phyloP scores from a whole-genome alignment of 92 coral and sea anemone genomes.

The Virgularia gustaviana region DNA sequence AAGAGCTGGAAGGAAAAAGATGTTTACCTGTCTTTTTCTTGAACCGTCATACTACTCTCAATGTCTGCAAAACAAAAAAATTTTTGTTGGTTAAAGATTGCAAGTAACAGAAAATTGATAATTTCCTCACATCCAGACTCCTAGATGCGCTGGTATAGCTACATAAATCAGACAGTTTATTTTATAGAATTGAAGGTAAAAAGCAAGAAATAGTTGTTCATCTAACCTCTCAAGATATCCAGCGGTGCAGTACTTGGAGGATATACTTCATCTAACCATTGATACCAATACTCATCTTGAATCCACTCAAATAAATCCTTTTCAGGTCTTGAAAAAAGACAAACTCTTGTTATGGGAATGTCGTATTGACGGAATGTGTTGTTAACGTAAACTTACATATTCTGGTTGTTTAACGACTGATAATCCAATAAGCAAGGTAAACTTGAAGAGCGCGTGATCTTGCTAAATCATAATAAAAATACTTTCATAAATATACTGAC shows the following conservation, averaged over 20 bases:
- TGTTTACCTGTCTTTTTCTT: too few relatives aligned
- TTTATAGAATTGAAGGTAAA: too few relatives aligned
- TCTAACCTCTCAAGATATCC: constrained; percentile 66
- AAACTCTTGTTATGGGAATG: not conserved
- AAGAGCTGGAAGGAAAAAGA: too few relatives aligned
- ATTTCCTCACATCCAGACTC: too few relatives aligned
- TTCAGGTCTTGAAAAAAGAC: constrained; percentile 44
- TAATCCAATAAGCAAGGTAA: constrained; percentile 28
- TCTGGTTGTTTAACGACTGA: constrained; percentile 10
- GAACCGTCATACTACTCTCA: too few relatives aligned
- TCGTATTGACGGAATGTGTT: not conserved
- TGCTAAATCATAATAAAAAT: too few relatives aligned
- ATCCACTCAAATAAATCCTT: constrained; percentile 61
- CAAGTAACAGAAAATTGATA: too few relatives aligned
- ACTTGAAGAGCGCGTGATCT: constrained; percentile 6
- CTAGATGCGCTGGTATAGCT: too few relatives aligned
- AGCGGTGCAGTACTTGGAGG: constrained; percentile 84
- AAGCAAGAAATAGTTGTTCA: not conserved
- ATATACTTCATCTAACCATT: constrained; percentile 96
- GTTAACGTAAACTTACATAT: constrained; percentile 18
- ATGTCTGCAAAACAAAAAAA: too few relatives aligned
- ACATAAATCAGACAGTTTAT: too few relatives aligned
- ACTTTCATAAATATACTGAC: too few relatives aligned
- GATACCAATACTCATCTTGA: constrained; percentile 78
- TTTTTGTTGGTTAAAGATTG: too few relatives aligned